Conservation (phyloP, 2,797 vertebrate species). For the Micromesistius poutassou region DNA sequence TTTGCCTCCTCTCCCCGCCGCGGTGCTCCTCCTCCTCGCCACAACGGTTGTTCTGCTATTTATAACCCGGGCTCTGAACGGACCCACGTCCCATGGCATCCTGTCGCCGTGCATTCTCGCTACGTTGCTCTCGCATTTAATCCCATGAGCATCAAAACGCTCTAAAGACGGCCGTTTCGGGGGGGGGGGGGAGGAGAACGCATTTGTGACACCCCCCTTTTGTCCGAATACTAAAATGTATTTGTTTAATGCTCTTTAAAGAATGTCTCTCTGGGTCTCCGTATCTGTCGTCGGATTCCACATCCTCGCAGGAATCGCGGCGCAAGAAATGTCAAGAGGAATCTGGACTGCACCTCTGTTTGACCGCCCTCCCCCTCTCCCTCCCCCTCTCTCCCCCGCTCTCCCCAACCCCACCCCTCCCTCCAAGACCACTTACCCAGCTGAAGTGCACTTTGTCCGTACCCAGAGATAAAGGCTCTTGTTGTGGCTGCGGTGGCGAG, state of each 20-base stretch:
- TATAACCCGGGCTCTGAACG: constrained; percentile 68
- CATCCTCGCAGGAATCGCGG: constrained; percentile 49
- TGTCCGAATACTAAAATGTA: constrained; percentile 70
- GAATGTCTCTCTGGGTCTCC: constrained; percentile 70
- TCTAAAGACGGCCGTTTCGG: constrained; percentile 50
- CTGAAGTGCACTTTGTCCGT: constrained; percentile 68
- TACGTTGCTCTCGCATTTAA: constrained; percentile 67
- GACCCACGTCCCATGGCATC: constrained; percentile 67
- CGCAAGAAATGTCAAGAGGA: constrained; percentile 72
- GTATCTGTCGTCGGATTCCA: constrained; percentile 67
- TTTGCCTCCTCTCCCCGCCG: constrained; percentile 53
- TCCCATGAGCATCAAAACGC: constrained; percentile 72
- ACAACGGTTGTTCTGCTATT: constrained; percentile 72
- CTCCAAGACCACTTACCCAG: constrained; percentile 72
- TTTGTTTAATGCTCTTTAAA: constrained; percentile 80
- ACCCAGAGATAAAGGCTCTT: constrained; percentile 68
- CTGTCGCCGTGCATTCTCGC: constrained; percentile 50
- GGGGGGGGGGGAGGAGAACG: constrained; percentile 7
- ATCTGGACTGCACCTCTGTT: constrained; percentile 65
- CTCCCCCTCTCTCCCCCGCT: constrained; percentile 50
- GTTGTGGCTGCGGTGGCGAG: constrained; percentile 65
- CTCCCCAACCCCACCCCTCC: constrained; percentile 38
- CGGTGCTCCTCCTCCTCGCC: not conserved
- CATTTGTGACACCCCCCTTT: constrained; percentile 64
- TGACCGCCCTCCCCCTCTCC: constrained; percentile 51